Base-by-base conservation (phyloP, 2,797 vertebrate genomes). In the Esox lucius region DNA sequence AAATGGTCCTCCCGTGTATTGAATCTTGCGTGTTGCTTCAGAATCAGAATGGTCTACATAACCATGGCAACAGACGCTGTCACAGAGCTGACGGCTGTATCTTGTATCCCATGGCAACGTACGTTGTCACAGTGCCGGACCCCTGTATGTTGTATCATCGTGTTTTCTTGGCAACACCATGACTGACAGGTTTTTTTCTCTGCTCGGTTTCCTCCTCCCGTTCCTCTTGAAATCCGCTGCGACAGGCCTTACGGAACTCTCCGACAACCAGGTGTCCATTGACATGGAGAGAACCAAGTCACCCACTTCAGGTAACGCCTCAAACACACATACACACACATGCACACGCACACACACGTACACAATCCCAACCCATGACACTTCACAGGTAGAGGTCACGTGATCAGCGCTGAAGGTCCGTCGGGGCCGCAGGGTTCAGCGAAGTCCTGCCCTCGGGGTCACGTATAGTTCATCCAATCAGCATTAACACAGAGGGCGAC, bases 241-340 rank as follows among this genome's bases (percentile, higher is more conserved):
- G 24, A 78, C 92, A 99, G 98, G 97, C 92, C 95, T 98, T 91
- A 98, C 96, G 76, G 97, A 99, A 91, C 95, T 99, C 82, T 95
- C 95, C 80, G 97, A 99, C 89, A 97, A 95, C 93, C 97, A 97
- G 88, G 94, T 96, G 85, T 95, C 96, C 81, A 85, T 95, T 82
- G 98, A 99, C 88, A 93, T 97, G 87, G 98, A 99, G 82, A 95
- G 96, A 82, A 98, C 96, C 96, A 98, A 96, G 90, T 98, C 97
- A 26, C 98, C 98, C 83, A 98, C 97, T 82, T 97, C 98, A 98
- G 98, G 98, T 99, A 97, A 95, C 84, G 78, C 80, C 8, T 3
- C 48, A 35, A 69, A 71, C 49, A 19, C 66, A 64, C 64, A n/a
- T 59, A 3, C 42, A 13, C 26, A 12, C 53, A n/a, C n/a, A n/a